Base-by-base conservation (phyloP, 2,797 vertebrate genomes). In the Acestrorhynchus altus region DNA sequence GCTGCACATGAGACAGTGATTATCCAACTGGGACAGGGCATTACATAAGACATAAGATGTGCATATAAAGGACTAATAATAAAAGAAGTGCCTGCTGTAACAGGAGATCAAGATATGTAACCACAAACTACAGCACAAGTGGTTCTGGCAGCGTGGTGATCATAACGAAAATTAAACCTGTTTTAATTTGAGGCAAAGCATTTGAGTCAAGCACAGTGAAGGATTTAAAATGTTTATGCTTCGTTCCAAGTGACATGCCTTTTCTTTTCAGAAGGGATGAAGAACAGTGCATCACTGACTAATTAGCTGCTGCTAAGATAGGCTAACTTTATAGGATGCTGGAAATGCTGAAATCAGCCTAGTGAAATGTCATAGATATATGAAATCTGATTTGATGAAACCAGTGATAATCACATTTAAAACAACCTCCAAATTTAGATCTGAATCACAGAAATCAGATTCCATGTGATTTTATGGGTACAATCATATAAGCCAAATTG, bases 171-270 rank as follows among this genome's bases (percentile, higher is more conserved):
- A 67, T 49, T 8, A 64, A 49, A 49, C 9, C 22, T 24, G 20
- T 46, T 13, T n/a, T 47, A 28, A 49, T 49, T 13, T 49, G 15
- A 49, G 65, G 24, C 16, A 22, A 49, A 16, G 15, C 22, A 57
- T 67, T 22, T 75, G 61, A 77, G 39, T 47, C 74, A 76, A 42
- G 54, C 20, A 51, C 44, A 26, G 28, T 42, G 11, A 54, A 35
- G 7, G 40, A 22, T 71, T 63, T 31, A 28, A 18, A 35, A 22
- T 47, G 64, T 42, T 15, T 11, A 31, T 42, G 28, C 47, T 46
- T 28, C 35, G 13, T 11, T 77, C 71, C 35, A 18, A 31, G 11
- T 47, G 20, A 12, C 35, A 22, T 54, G 18, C 46, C 46, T 52
- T n/a, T 70, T n/a, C 31, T 8, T 22, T 20, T 16, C 11, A 13